These are phyloP conservation scores for Spinus pinus DNA, from an alignment of 2,797 vertebrate genomes.

Conservation along the genomic window DNA sequence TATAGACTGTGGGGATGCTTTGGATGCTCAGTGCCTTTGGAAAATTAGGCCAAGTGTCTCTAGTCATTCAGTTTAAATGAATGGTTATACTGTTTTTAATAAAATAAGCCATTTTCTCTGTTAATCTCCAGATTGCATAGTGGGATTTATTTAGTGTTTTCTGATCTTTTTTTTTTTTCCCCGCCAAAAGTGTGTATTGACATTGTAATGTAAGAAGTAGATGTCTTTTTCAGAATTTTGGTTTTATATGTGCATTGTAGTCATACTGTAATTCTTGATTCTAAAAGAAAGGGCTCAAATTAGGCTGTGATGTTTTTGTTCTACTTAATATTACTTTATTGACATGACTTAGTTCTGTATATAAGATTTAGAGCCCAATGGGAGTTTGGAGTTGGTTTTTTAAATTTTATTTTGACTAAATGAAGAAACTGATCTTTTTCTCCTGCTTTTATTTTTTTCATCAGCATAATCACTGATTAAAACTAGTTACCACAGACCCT, in stretches of 20 bases:
- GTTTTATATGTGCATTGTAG: constrained; percentile 59
- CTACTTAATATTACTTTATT: constrained; percentile 57
- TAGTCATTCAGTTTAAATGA: constrained; percentile 91
- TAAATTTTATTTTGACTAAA: constrained; percentile 69
- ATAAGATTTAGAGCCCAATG: constrained; percentile 69
- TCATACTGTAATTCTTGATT: constrained; percentile 57
- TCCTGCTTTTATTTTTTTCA: constrained; percentile 54
- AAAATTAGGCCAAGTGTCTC: constrained; percentile 82
- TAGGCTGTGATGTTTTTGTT: constrained; percentile 66
- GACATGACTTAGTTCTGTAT: constrained; percentile 66
- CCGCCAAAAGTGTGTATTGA: constrained; percentile 27
- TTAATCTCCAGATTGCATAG: constrained; percentile 73
- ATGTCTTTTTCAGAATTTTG: constrained; percentile 52
- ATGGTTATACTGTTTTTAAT: constrained; percentile 85
- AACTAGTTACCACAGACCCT: constrained; percentile 81
- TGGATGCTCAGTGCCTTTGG: constrained; percentile 61
- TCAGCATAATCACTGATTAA: constrained; percentile 48
- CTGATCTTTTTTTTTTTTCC: constrained; percentile 22
- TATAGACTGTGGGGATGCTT: background rate
- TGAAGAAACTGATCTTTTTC: constrained; percentile 61
- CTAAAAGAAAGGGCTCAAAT: constrained; percentile 72
- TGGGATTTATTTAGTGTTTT: constrained; percentile 72
- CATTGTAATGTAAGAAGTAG: constrained; percentile 63
- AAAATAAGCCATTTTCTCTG: constrained; percentile 82
- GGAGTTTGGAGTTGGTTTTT: constrained; percentile 30